A percentile compares a stretch with the other conserved stretches of the same genome.
phyloP scores from a whole-genome alignment of 2,888 invertebrate species.

The Eilema caniola region DNA sequence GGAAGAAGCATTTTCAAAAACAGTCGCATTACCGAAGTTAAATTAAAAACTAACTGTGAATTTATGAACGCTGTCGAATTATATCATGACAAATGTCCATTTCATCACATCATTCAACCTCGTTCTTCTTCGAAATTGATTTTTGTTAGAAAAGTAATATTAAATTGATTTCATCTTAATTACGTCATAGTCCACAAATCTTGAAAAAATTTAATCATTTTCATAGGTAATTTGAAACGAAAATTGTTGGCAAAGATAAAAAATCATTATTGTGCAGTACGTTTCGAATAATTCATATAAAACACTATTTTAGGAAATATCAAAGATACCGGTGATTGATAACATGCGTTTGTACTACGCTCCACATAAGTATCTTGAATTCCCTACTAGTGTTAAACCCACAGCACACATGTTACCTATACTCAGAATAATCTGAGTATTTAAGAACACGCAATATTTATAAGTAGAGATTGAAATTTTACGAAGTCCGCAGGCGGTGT shows the following conservation, averaged over 20 bases:
- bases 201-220: not conserved
- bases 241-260: not conserved
- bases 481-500: slow-evolving; percentile 35
- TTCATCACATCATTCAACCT: slow-evolving; percentile 49
- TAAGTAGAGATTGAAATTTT: slow-evolving; percentile 1
- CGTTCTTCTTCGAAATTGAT: slow-evolving; percentile 37
- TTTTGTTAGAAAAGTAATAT: slow-evolving; percentile 12
- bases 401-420: not conserved
- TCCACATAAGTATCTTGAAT: not conserved
- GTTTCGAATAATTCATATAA: not conserved
- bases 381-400: not conserved
- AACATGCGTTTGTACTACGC: too few relatives aligned
- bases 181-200: not conserved
- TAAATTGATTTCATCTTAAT: not conserved
- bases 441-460: not conserved
- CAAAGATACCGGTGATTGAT: too few relatives aligned
- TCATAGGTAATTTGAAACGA: not conserved
- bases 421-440: too few relatives aligned
- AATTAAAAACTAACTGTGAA: slow-evolving; percentile 54
- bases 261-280: not conserved
- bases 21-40: slow-evolving; percentile 42
- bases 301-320: not conserved
- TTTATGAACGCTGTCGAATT: slow-evolving; percentile 52
- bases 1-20: slow-evolving; percentile 26
- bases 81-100: slow-evolving; percentile 54